Evolutionary conservation across 1,140 invertebrate species (phyloP).

Genomic region (Globodera ellingtonae): DNA sequence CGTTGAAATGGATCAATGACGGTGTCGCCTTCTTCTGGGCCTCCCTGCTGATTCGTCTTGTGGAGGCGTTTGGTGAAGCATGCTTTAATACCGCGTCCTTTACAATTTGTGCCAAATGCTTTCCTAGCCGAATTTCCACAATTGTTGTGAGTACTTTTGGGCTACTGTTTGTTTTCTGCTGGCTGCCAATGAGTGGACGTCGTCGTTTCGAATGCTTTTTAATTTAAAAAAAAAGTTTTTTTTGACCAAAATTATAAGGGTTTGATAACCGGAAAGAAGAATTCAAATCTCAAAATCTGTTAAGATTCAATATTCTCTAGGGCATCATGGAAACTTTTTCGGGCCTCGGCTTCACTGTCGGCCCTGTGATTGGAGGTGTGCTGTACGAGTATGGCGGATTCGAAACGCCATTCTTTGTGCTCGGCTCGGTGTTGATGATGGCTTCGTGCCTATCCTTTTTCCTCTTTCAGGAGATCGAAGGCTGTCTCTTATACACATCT

Average conservation of each 20-base stretch:
- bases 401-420: slow-evolving; percentile 80
- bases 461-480: slow-evolving; percentile 71
- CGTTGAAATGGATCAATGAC: slow-evolving; percentile 77
- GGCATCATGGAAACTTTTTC: slow-evolving; percentile 85
- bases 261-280: too few relatives aligned
- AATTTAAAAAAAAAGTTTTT: too few relatives aligned
- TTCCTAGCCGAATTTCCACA: slow-evolving; percentile 83
- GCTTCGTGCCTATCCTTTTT: slow-evolving; percentile 77
- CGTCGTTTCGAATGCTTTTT: too few relatives aligned
- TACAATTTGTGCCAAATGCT: slow-evolving; percentile 89
- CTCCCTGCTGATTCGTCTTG: slow-evolving; percentile 81
- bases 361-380: slow-evolving; percentile 60
- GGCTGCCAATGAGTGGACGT: too few relatives aligned
- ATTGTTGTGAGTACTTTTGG: slow-evolving; percentile 71
- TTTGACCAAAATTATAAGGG: too few relatives aligned
- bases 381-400: slow-evolving; percentile 74
- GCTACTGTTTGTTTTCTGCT: too few relatives aligned
- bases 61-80: slow-evolving; percentile 86
- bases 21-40: slow-evolving; percentile 80
- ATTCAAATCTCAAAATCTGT: too few relatives aligned
- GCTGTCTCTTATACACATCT: too few relatives aligned
- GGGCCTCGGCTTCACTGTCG: slow-evolving; percentile 74
- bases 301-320: slow-evolving; percentile 65
- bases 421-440: slow-evolving; percentile 77
- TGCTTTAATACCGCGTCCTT: slow-evolving; percentile 88